Conservation (phyloP, 2,113 vertebrate species). For the Platichthys flesus region DNA sequence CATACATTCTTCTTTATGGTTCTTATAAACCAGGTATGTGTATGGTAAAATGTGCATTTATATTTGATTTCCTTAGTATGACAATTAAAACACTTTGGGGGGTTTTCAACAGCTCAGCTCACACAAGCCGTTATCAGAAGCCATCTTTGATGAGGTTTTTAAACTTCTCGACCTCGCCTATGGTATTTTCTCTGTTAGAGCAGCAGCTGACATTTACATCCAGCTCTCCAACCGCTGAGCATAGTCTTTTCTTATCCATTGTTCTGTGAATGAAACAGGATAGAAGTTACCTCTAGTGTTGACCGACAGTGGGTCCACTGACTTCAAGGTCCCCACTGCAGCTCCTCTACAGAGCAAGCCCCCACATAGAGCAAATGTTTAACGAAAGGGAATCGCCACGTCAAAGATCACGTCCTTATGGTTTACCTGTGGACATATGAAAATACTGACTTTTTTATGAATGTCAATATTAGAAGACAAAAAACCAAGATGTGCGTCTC, state of each 20-base stretch:
- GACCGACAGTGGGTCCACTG: constrained; percentile 38
- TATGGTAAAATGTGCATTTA: background rate
- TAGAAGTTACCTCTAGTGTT: constrained; percentile 42
- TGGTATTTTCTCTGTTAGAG: constrained; percentile 59
- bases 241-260: constrained; percentile 56
- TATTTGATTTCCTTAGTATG: background rate
- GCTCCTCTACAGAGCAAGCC: constrained; percentile 32
- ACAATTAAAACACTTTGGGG: background rate
- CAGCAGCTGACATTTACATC: constrained; percentile 72
- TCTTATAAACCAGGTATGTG: background rate
- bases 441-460: constrained; percentile 22
- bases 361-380: constrained; percentile 54
- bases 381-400: constrained; percentile 62
- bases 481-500: constrained; percentile 5
- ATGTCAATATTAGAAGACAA: constrained; percentile 48
- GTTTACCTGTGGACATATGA: constrained; percentile 40
- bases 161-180: constrained; percentile 39
- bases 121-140: constrained; percentile 48
- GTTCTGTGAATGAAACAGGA: constrained; percentile 47
- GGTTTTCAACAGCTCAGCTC: background rate
- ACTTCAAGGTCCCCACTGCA: constrained; percentile 54
- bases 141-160: background rate
- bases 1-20: background rate
- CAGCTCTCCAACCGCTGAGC: constrained; percentile 41
- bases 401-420: constrained; percentile 51